These are phyloP conservation scores for Anthoscopus minutus DNA, from an alignment of 2,113 vertebrate genomes.

Conservation along the genomic window DNA sequence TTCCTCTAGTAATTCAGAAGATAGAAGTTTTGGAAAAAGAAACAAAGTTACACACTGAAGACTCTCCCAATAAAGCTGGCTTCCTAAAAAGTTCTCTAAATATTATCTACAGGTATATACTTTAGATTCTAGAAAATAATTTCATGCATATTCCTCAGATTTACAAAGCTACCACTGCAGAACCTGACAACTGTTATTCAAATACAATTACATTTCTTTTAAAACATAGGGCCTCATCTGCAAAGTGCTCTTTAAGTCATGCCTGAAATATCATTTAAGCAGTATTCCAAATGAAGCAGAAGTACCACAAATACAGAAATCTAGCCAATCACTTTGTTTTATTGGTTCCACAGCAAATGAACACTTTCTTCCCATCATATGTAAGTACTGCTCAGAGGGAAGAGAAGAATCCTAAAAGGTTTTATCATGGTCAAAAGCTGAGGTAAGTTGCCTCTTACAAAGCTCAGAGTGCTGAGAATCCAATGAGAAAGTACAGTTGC, in stretches of 20 bases:
- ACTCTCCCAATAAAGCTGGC: accelerated
- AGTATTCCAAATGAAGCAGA: neutral
- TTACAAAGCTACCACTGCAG: neutral
- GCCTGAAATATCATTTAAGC: neutral
- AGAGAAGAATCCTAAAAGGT: neutral
- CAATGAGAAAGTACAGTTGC: neutral
- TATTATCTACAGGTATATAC: neutral
- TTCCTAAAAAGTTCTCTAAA: neutral
- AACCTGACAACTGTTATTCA: neutral
- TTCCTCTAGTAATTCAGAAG: neutral
- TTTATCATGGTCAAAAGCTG: neutral
- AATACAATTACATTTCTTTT: neutral
- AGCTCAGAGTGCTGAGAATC: neutral
- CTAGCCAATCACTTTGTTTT: neutral
- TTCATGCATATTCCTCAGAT: neutral
- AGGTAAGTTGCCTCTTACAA: neutral
- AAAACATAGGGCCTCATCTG: neutral
- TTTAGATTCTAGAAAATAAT: neutral
- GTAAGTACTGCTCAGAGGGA: neutral
- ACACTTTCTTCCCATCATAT: neutral
- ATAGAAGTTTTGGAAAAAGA: neutral
- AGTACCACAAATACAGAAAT: neutral
- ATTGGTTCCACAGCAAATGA: neutral
- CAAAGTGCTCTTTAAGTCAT: neutral
- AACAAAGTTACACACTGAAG: neutral